Evolutionary conservation across 1,140 invertebrate genomes (phyloP).

Genomic region (Cepaea nemoralis): DNA sequence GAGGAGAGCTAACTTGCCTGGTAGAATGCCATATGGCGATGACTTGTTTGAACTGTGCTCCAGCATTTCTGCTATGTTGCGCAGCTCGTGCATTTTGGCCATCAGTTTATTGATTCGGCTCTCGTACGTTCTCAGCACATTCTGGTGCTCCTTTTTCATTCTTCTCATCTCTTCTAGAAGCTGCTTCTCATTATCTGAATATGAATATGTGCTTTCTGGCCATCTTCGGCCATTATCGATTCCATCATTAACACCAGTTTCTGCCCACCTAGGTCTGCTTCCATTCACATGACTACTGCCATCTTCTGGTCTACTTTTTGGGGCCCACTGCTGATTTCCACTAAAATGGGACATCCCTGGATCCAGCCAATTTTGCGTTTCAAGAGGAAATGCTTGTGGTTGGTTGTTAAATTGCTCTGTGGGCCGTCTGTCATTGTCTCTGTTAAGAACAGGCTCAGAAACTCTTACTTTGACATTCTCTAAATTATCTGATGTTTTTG

Average conservation of each 20-base stretch:
- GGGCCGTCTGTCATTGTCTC: neutral
- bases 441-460: neutral
- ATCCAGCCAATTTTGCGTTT: slow-evolving; percentile 6
- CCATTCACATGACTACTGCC: slow-evolving; percentile 30
- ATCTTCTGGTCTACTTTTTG: slow-evolving; percentile 20
- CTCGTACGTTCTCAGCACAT: slow-evolving; percentile 64
- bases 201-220: slow-evolving; percentile 57
- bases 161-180: slow-evolving; percentile 70
- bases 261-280: slow-evolving; percentile 23
- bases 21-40: slow-evolving; percentile 61
- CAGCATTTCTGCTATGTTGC: slow-evolving; percentile 68
- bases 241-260: slow-evolving; percentile 37
- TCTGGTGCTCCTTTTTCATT: slow-evolving; percentile 67
- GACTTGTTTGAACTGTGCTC: slow-evolving; percentile 68
- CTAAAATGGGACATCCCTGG: neutral
- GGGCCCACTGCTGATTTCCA: neutral
- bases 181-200: slow-evolving; percentile 70
- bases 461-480: neutral
- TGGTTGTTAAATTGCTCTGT: neutral
- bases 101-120: slow-evolving; percentile 67
- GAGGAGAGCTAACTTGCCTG: slow-evolving; percentile 54
- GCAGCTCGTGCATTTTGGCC: slow-evolving; percentile 69
- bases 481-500: neutral
- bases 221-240: slow-evolving; percentile 45
- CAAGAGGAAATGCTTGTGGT: neutral